Base-by-base conservation (phyloP, 2,888 invertebrate species). In the Cacoxenus indagator region DNA sequence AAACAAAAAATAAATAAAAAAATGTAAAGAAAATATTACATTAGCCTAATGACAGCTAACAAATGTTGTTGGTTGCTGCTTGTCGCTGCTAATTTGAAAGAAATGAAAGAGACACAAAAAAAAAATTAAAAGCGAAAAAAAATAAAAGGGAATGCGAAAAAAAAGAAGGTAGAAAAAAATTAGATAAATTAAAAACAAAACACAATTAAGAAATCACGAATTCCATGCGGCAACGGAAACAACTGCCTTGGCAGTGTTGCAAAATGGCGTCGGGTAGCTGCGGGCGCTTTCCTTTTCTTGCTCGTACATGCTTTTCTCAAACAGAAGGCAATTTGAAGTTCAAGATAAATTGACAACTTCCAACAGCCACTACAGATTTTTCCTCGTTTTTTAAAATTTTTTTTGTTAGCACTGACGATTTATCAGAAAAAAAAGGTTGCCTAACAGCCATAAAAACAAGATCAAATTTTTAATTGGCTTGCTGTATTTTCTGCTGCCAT, bases 281-380 rank as follows among this genome's bases (percentile, higher is more conserved):
- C n/a, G 37, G 37, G 37, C 37, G 14, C 14, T 37, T 31, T 37
- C n/a, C n/a, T n/a, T n/a, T n/a, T n/a, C n/a, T n/a, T n/a, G n/a
- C n/a, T 4, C 37, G 2, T 37, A 11, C 37, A 14, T 37, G 37
- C 37, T 14, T 37, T 37, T 1, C 9, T 17, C n/a, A 51, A 51
- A 51, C 4, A 22, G 51, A 51, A 51, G 22, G 24, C 22, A 51
- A 51, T 51, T 51, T 51, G 8, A 22, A 51, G 22, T 51, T 22
- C 22, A 51, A 51, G 51, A 51, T n/a, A n/a, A 51, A 51, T 51
- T 51, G 51, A 19, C 51, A 51, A 51, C 51, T 51, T 51, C 17
- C 37, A 37, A 14, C 37, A 14, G 37, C 37, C n/a, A n/a, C n/a
- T n/a, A n/a, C n/a, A n/a, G n/a, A 8, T 43, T 9, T 43, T 43